Evolutionary conservation across 2,797 vertebrate species (phyloP), one percentile per base, ranked within the genome.

Genomic region (Protosalanx chinensis): DNA sequence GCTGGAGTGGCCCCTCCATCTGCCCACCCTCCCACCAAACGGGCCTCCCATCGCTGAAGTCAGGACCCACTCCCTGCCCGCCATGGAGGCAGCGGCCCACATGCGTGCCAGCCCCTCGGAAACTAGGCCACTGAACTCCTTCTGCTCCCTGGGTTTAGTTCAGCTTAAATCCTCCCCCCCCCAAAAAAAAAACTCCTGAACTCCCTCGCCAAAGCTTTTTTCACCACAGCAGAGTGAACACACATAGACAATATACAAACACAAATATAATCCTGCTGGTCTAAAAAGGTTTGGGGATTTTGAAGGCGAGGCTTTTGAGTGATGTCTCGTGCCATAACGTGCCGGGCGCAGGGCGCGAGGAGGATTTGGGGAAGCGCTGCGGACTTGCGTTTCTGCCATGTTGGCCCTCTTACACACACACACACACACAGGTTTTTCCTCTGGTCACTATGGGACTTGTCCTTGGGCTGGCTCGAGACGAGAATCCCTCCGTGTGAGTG

Each of bases 41-140:
- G 57, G 16, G 15, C 35, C 77, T 79, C 79, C 79, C 73, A 3
- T 74, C 81, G 85, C 85, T 88, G 86, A 83, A 87, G 83, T 84
- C 82, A 68, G 35, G 66, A 75, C 75, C 81, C 83, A 79, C 64
- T 64, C 77, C 69, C 73, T 72, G 78, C 70, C 78, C 77, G 10
- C 37, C 66, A 71, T 77, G 85, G 20, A 86, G 86, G 84, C 84
- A 85, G 78, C 73, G 70, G 56, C 79, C 82, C 81, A 72, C 80
- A 76, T 68, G 62, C 75, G 71, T 65, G 85, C 81, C 80, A 83
- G 86, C n/a, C 83, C 78, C 75, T 76, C 71, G 46, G 81, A 76
- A 90, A 87, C 72, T 87, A 88, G 86, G 85, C 82, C 88, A 86
- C 83, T 88, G 87, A 89, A 89, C 86, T 88, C 86, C 78, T 73